Evolutionary conservation across 2,113 vertebrate genomes (phyloP), one percentile per base, ranked within the genome.

Genomic region (Tragelaphus scriptus): DNA sequence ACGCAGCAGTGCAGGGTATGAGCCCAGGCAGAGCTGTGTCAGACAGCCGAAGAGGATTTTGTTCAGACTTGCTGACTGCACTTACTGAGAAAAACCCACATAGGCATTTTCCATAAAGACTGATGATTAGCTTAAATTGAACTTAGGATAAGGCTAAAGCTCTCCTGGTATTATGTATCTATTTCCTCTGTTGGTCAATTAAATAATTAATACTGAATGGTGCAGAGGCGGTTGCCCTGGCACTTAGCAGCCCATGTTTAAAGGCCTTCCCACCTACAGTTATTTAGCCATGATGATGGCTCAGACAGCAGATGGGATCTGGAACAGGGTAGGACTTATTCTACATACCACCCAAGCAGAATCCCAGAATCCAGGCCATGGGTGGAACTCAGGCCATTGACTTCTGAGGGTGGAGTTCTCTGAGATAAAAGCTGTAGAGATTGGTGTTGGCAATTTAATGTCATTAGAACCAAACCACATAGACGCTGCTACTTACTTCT

Each of bases 101-200:
- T 61, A 89, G 93, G 80, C 97, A 97, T 98, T 98, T 98, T 98
- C 96, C 94, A 97, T 95, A 98, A 98, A 98, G 77, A 65, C 86
- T 93, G 88, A 90, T 80, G 94, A 98, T 97, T 97, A 88, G 90
- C 94, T 98, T 97, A 98, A 98, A 98, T 90, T 98, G 98, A 98
- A 97, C 91, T 96, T 95, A 77, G 23, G 92, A 88, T 94, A 97
- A 88, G 65, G n/a, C 88, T 93, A 79, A 85, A 79, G 86, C 85
- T 98, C 88, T 79, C 44, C 13, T 58, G 44, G 93, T 84, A 97
- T 96, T 98, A 85, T 96, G n/a, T 89, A 94, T 79, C 80, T 97
- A 95, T 96, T 96, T 96, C 98, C 81, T 53, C 91, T 90, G 23
- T 32, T 91, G 36, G 93, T 95, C 95, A 97, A 95, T 97, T 97